phyloP scores from a whole-genome alignment of 2,797 vertebrate species.

The Rallus crepitans region DNA sequence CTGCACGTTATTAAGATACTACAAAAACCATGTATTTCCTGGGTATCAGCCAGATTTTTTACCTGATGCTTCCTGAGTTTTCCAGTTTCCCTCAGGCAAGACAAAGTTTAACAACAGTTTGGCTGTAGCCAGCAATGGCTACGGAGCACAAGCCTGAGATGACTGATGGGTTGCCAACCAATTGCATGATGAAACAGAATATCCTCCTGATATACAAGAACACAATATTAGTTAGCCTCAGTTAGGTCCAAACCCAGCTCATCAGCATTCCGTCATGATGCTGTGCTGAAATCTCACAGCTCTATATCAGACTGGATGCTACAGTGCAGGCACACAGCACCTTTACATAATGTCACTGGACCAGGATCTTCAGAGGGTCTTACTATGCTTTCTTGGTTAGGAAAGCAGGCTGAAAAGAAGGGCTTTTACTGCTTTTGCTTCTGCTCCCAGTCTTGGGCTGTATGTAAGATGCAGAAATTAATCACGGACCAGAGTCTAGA shows the following conservation, averaged over 20 bases:
- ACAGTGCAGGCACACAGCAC: background rate
- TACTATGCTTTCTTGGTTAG: background rate
- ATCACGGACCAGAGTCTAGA: background rate
- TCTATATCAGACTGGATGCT: background rate
- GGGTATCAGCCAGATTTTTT: background rate
- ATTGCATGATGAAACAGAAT: background rate
- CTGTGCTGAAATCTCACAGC: background rate
- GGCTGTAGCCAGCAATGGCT: accelerated
- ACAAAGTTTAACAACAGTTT: background rate
- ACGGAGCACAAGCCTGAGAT: background rate
- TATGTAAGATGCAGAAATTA: background rate
- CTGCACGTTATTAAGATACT: background rate
- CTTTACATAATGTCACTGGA: background rate
- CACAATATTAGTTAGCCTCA: background rate
- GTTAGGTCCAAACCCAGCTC: background rate
- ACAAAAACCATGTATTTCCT: background rate
- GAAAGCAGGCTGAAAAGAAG: background rate
- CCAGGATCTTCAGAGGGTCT: accelerated
- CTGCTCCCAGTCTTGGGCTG: background rate
- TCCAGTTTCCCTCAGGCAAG: background rate
- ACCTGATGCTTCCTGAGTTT: background rate
- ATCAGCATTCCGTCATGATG: accelerated
- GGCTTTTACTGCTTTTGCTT: background rate
- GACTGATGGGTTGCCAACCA: background rate
- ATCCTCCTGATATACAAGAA: background rate